Evolutionary conservation across 2,888 invertebrate species (phyloP), one percentile per base, ranked within the genome.

Genomic region (Mimumesa dahlbomi): DNA sequence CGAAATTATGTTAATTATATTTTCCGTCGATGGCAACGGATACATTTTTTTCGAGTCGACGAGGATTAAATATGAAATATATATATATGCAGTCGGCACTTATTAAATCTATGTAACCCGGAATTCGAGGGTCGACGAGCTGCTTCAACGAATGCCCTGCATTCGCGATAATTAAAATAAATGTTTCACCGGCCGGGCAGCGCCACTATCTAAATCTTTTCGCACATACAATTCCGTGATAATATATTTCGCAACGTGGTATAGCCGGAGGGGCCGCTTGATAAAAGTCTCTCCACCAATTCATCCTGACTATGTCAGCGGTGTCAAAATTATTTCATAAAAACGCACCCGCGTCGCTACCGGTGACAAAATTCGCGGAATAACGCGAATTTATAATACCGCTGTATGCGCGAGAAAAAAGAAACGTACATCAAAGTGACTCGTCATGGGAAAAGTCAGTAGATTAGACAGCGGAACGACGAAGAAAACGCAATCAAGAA

Each of bases 121-220:
- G n/a, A n/a, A n/a, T n/a, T n/a, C n/a, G n/a, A n/a, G n/a, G n/a
- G n/a, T n/a, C n/a, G n/a, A n/a, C n/a, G n/a, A n/a, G n/a, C n/a
- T n/a, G n/a, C n/a, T n/a, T n/a, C n/a, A n/a, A n/a, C n/a, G n/a
- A n/a, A n/a, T n/a, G n/a, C n/a, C n/a, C n/a, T n/a, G n/a, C n/a
- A n/a, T 13, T 14, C 21, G 42, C 42, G 34, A 64, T 58, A 64
- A 64, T 58, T 58, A 58, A 58, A 64, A 64, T 50, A 64, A 36
- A 36, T 36, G 64, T 36, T 58, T 61, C 11, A 49, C 18, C 16
- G 25, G 6, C 19, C 9, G 22, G 18, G 42, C 25, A n/a, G n/a
- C 46, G 59, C 43, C n/a, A 64, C 43, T 57, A 36, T 43, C 43
- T n/a, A 14, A 29, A 50, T 49, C 36, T 14, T 50, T 50, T 16